Evolutionary conservation across 1,140 invertebrate genomes (phyloP).

Genomic region (Pinna nobilis): DNA sequence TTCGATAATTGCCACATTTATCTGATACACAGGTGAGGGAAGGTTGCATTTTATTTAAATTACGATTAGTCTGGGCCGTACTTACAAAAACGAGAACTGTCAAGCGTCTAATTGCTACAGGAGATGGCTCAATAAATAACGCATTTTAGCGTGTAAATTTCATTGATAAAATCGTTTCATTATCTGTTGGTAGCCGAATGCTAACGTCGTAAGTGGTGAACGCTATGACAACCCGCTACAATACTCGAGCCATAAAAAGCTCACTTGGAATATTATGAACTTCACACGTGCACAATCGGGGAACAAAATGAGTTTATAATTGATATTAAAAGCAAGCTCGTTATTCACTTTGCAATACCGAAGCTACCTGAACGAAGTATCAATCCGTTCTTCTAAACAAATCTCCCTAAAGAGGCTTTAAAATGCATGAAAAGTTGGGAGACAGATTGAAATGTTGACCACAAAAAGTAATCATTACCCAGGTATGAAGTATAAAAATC

Average conservation of each 20-base stretch:
- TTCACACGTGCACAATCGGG: slow-evolving; percentile 33
- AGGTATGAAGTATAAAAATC: background rate
- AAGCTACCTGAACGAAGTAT: background rate
- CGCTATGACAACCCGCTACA: slow-evolving; percentile 34
- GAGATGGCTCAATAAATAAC: slow-evolving; percentile 26
- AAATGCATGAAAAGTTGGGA: background rate
- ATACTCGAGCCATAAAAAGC: slow-evolving; percentile 26
- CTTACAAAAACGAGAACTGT: slow-evolving; percentile 36
- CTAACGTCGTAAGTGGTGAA: slow-evolving; percentile 10
- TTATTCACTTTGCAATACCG: slow-evolving; percentile 32
- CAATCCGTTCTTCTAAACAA: too few relatives aligned
- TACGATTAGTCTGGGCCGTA: slow-evolving; percentile 28
- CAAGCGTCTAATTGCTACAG: slow-evolving; percentile 17
- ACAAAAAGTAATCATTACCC: background rate
- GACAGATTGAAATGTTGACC: background rate
- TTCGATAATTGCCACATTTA: background rate
- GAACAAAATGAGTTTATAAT: slow-evolving; percentile 37
- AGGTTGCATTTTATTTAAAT: slow-evolving; percentile 26
- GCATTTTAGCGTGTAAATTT: slow-evolving; percentile 37
- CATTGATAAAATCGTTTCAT: slow-evolving; percentile 36
- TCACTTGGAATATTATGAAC: slow-evolving; percentile 39
- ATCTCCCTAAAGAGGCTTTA: background rate
- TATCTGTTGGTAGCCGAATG: slow-evolving; percentile 36
- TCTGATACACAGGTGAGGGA: slow-evolving; percentile 30
- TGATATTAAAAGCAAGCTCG: slow-evolving; percentile 33